These are phyloP conservation scores for Phalacrocorax carbo DNA, from an alignment of 2,113 vertebrate species.

Conservation along the genomic window DNA sequence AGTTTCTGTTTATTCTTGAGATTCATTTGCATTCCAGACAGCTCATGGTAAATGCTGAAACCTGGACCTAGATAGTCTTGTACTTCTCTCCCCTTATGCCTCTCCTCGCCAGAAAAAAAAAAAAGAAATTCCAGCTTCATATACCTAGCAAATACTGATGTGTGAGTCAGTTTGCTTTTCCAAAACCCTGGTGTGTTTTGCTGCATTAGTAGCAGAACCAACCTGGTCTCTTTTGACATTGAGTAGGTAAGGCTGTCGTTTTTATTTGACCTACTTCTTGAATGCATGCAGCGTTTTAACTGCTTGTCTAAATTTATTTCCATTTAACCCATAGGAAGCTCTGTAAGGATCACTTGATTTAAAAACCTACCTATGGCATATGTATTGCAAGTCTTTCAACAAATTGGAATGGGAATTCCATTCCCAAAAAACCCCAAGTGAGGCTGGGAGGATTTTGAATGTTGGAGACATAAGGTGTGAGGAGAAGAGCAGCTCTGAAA, in stretches of 20 bases:
- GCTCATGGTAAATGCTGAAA: not conserved
- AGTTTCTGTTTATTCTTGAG: not conserved
- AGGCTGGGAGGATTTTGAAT: not conserved
- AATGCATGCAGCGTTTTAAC: not conserved
- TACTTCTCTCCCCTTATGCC: not conserved
- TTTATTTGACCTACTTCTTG: not conserved
- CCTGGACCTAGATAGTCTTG: not conserved
- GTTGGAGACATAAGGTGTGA: not conserved
- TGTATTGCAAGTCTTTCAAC: not conserved
- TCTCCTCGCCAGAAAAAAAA: not conserved
- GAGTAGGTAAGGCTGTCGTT: not conserved
- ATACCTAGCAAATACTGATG: not conserved
- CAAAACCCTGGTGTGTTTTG: not conserved
- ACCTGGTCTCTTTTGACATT: not conserved
- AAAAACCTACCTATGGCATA: not conserved
- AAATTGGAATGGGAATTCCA: not conserved
- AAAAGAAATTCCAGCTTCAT: not conserved
- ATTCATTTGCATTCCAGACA: not conserved
- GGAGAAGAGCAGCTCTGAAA: not conserved
- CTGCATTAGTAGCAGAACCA: not conserved
- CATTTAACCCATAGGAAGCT: not conserved
- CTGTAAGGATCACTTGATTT: not conserved
- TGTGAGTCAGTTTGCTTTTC: not conserved
- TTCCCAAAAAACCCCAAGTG: not conserved
- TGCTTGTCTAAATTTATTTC: not conserved